Conservation (phyloP, 2,797 vertebrate species). For the Carapus acus region DNA sequence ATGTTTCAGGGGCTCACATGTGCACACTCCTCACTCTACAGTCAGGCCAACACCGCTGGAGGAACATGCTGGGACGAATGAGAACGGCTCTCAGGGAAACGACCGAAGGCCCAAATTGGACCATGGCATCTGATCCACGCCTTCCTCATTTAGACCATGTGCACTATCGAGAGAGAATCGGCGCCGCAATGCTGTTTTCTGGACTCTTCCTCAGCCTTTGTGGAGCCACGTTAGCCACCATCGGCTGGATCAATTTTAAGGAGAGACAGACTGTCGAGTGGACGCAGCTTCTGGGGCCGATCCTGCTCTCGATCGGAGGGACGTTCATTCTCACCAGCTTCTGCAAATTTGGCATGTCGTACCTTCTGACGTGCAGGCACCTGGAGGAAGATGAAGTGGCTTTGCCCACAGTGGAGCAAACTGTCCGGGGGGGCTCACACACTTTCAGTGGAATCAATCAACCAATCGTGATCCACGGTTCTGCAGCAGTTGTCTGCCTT, state of each 20-base stretch:
- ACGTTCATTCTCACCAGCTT: conserved; percentile 77
- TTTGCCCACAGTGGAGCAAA: conserved; percentile 41
- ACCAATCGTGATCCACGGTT: conserved; percentile 71
- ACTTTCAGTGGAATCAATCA: conserved; percentile 75
- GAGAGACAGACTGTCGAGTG: conserved; percentile 65
- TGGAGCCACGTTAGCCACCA: conserved; percentile 75
- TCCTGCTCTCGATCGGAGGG: conserved; percentile 76
- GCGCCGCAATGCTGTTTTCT: conserved; percentile 73
- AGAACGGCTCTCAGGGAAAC: conserved; percentile 7
- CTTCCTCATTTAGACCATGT: conserved; percentile 49
- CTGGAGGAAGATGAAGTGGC: conserved; percentile 49
- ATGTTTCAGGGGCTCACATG: neutral
- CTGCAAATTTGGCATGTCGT: conserved; percentile 74
- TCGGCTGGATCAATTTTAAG: conserved; percentile 75
- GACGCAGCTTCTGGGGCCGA: conserved; percentile 79
- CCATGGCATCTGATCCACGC: conserved; percentile 48
- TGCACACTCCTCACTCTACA: neutral
- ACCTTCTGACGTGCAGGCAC: conserved; percentile 65
- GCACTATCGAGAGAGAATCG: conserved; percentile 74
- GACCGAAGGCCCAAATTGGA: conserved; percentile 62
- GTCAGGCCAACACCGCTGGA: conserved; percentile 21
- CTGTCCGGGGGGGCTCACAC: conserved; percentile 61
- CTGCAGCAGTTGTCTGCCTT: conserved; percentile 72
- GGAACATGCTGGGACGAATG: conserved; percentile 4
- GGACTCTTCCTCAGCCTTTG: conserved; percentile 76